Conservation (phyloP, 2,797 vertebrate genomes). For the Pseudochromis fuscus region DNA sequence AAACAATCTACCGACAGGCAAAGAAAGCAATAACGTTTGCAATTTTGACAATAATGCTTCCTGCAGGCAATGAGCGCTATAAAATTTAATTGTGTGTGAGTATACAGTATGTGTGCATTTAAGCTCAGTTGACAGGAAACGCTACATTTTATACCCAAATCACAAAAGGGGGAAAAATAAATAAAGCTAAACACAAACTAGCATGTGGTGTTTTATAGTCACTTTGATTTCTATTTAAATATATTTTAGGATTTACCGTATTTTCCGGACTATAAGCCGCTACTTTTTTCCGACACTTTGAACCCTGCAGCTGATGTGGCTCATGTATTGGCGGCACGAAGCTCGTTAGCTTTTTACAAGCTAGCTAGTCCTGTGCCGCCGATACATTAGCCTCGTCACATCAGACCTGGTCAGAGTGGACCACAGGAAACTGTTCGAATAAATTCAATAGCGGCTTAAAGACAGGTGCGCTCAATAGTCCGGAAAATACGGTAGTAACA, state of each 20-base stretch:
- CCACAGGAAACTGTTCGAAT: too few relatives aligned
- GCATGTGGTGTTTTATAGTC: background rate
- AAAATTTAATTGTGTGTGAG: background rate
- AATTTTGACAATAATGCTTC: conserved; percentile 4
- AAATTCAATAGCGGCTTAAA: background rate
- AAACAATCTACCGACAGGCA: background rate
- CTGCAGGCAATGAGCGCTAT: background rate
- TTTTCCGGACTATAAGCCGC: too few relatives aligned
- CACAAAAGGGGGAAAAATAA: background rate
- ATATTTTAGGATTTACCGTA: background rate
- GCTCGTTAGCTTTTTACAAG: too few relatives aligned
- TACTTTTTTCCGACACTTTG: too few relatives aligned
- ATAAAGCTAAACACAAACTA: background rate
- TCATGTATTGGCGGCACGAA: too few relatives aligned
- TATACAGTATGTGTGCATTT: background rate
- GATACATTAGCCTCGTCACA: too few relatives aligned
- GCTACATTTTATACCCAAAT: background rate
- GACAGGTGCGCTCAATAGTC: too few relatives aligned
- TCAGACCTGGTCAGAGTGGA: too few relatives aligned
- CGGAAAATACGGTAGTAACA: too few relatives aligned
- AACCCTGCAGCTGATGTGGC: too few relatives aligned
- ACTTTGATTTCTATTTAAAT: background rate
- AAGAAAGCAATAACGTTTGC: background rate
- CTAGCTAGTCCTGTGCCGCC: too few relatives aligned
- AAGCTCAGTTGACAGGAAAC: too few relatives aligned